Evolutionary conservation across 2,888 invertebrate species (phyloP), one percentile per base, ranked within the genome.

Genomic region (Eristalis intricaria): DNA sequence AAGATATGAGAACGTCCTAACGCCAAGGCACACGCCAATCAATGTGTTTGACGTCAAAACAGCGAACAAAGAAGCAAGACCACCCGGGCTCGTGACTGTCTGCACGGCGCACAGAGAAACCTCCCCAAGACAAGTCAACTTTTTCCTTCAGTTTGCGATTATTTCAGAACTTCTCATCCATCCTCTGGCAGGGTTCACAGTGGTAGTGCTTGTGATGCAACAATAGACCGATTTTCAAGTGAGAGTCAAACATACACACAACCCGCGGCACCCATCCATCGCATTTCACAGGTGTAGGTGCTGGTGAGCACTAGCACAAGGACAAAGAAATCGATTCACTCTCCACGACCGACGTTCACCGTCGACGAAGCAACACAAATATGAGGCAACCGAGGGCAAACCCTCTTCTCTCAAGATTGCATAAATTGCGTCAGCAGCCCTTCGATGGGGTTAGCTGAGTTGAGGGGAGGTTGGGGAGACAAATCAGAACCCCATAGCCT

Each of bases 271-370:
- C 35, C 65, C 35, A 65, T 50, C 68, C 32, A 74, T 71, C 65
- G 66, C 32, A 77, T 71, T 70, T 75, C 61, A 71, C 82, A 82
- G 70, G 86, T 82, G 32, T 32, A 10, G 32, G 29, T 29, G 29
- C 5, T 74, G 68, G 63, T 38, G 63, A 71, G 58, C 40, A 66
- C 63, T n/a, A 79, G 66, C 35, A 40, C 78, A 79, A 84, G 83
- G 83, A 84, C 75, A 76, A 79, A 76, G 75, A 76, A 71, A 87
- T 87, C 87, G 87, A 87, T 87, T 71, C 83, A 73, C 68, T 56
- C 68, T 74, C 43, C 35, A 63, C 61, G 81, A 76, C 71, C 26
- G 4, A 60, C 74, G 10, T 5, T 2, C 3, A 66, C 26, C 26
- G 26, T 26, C 26, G 26, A 56, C 8, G 10, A 66, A 66, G 13